These are phyloP conservation scores for Talpa occidentalis DNA, from an alignment of 2,113 vertebrate genomes.

Conservation along the genomic window DNA sequence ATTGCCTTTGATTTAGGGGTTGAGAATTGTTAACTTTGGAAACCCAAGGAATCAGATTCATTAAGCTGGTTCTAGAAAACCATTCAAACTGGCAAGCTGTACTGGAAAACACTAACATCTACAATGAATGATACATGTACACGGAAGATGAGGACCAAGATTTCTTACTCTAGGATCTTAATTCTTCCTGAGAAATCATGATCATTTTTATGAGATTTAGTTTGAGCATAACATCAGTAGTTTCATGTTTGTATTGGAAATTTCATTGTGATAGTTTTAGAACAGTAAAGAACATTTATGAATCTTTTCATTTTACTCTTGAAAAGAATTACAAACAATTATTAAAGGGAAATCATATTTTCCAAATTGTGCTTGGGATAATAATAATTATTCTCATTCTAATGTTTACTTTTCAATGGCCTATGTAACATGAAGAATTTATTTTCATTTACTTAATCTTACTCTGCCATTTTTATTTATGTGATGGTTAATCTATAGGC, in stretches of 20 bases:
- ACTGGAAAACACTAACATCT: background rate
- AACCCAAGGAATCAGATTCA: background rate
- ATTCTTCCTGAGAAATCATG: background rate
- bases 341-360: background rate
- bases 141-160: background rate
- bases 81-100: background rate
- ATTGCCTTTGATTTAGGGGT: background rate
- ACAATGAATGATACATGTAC: background rate
- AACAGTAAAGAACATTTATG: background rate
- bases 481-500: background rate
- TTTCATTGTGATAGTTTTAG: background rate
- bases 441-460: background rate
- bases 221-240: background rate
- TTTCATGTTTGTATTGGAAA: background rate
- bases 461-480: background rate
- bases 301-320: background rate
- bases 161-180: background rate
- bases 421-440: background rate
- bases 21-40: background rate
- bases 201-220: background rate
- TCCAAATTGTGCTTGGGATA: background rate
- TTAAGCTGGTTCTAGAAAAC: background rate
- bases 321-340: background rate
- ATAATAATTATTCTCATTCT: slow-evolving; percentile 15
- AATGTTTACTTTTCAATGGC: background rate